These are phyloP conservation scores for Cathartes aura DNA, from an alignment of 2,113 vertebrate species.

Conservation along the genomic window DNA sequence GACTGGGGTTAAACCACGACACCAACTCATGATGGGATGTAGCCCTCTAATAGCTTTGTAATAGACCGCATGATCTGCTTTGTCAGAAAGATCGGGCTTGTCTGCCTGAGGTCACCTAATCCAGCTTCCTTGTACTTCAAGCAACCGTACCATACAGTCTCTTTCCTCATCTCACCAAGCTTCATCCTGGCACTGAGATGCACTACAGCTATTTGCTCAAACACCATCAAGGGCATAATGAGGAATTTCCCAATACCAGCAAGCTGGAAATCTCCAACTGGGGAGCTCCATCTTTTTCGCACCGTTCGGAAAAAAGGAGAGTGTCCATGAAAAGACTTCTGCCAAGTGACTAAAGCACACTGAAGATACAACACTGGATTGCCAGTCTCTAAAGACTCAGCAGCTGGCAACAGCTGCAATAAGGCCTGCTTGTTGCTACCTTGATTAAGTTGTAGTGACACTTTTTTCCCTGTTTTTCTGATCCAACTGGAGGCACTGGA, in stretches of 20 bases:
- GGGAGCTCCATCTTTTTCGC: background rate
- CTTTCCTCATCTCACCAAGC: background rate
- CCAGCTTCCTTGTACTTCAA: background rate
- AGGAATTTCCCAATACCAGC: background rate
- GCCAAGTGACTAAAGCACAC: background rate
- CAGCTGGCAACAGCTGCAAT: background rate
- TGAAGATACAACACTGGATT: background rate
- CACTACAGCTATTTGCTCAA: background rate
- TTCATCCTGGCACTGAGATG: background rate
- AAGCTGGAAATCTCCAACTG: background rate
- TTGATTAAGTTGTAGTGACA: background rate
- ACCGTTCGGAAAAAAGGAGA: background rate
- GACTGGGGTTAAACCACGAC: too few species aligned
- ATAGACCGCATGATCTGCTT: background rate
- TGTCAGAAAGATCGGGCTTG: background rate
- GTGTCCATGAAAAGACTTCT: background rate
- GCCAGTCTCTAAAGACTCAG: background rate
- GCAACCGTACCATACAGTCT: background rate
- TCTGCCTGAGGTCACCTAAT: background rate
- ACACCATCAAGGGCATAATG: background rate
- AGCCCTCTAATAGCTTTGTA: background rate
- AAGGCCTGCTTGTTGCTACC: background rate
- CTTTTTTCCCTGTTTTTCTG: background rate
- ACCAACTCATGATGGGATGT: background rate
- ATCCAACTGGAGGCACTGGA: background rate